Percentiles rank a stretch among this genome's conserved stretches.
phyloP scores from a whole-genome alignment of 2,797 vertebrate species.

The Channallabes apus region DNA sequence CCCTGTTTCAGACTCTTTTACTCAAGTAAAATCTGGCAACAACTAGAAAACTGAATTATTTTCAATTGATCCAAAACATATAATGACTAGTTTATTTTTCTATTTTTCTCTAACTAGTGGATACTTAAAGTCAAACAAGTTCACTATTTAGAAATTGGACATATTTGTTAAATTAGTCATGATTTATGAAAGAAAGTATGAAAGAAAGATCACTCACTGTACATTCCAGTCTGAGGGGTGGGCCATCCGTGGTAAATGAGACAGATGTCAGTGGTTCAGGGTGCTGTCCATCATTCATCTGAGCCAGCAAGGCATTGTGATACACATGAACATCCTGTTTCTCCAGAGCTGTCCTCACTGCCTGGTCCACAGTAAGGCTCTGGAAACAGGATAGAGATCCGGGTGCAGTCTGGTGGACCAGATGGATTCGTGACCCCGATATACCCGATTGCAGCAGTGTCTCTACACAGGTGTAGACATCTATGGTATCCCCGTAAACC shows the following conservation, averaged over 20 bases:
- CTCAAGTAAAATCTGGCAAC: neutral
- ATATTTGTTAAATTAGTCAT: no score
- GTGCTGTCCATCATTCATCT: conserved; percentile 71
- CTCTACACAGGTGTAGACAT: conserved; percentile 81
- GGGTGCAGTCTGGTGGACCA: conserved; percentile 71
- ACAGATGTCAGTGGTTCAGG: conserved; percentile 72
- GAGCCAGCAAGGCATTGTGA: conserved; percentile 71
- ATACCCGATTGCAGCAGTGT: conserved; percentile 79
- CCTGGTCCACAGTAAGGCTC: conserved; percentile 64
- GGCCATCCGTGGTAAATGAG: conserved; percentile 72
- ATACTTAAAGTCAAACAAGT: no score
- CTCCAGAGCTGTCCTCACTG: conserved; percentile 64
- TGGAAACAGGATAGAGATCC: conserved; percentile 65
- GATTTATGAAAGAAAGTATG: no score
- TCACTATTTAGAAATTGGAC: no score
- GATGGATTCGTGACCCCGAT: conserved; percentile 73
- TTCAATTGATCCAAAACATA: no score
- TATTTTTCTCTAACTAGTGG: no score
- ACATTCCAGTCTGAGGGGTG: conserved; percentile 76
- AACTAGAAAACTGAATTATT: no score
- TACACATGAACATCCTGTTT: conserved; percentile 70
- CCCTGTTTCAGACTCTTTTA: neutral
- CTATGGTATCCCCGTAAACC: conserved; percentile 84
- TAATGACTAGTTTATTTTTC: no score
- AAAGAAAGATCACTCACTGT: conserved; percentile 72